phyloP scores from a whole-genome alignment of 2,797 vertebrate species.

The Perodicticus potto region DNA sequence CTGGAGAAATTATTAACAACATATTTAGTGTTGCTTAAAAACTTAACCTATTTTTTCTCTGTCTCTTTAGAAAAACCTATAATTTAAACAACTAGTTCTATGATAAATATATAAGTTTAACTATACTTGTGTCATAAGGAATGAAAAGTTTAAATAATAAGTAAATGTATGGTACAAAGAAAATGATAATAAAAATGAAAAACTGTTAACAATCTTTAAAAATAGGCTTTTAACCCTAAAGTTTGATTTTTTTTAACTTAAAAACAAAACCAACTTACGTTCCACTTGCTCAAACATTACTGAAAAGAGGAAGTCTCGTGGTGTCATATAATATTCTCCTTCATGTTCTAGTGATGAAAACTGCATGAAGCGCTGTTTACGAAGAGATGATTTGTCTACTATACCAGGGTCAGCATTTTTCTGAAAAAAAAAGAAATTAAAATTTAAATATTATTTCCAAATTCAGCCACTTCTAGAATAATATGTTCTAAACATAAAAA shows the following conservation, averaged over 20 bases:
- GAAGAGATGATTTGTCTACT: conserved; percentile 88
- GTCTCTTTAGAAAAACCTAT: conserved; percentile 20
- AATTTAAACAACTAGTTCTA: conserved; percentile 22
- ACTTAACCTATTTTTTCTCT: neutral
- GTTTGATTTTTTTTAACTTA: neutral
- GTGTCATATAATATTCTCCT: conserved; percentile 96
- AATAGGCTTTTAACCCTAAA: neutral
- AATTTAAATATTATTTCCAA: conserved; percentile 29
- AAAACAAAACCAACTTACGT: conserved; percentile 89
- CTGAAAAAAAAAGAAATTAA: conserved; percentile 82
- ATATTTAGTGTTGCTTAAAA: conserved; percentile 48
- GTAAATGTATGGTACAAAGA: neutral
- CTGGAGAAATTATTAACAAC: conserved; percentile 34
- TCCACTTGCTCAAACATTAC: conserved; percentile 95
- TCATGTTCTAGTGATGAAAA: conserved; percentile 94
- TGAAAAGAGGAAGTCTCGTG: conserved; percentile 97
- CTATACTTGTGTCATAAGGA: neutral
- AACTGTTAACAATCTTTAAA: conserved; percentile 8
- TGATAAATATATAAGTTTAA: conserved; percentile 39
- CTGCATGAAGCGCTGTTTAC: conserved; percentile 93
- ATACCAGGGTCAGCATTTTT: conserved; percentile 79
- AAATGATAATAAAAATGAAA: conserved; percentile 31
- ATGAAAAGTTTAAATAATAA: conserved; percentile 25
- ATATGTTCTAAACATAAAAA: neutral
- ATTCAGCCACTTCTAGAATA: neutral